Conservation (phyloP, 2,797 vertebrate species). For the Coendou prehensilis region DNA sequence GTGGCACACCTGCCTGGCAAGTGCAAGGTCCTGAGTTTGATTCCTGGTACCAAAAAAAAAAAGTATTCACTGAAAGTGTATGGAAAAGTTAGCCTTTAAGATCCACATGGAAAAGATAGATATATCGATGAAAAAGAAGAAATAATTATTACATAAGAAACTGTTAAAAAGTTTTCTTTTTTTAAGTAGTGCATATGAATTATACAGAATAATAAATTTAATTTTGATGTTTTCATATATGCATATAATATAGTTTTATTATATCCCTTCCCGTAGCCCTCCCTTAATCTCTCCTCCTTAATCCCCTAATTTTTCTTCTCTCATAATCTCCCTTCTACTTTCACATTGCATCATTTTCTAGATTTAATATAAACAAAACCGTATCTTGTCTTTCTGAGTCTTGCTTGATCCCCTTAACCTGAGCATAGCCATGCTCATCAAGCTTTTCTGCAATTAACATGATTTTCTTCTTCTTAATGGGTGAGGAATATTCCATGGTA, state of each 20-base stretch:
- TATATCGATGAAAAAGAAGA: not conserved
- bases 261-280: not conserved
- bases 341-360: not conserved
- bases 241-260: not conserved
- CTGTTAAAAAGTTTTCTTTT: not conserved
- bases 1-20: too few species aligned
- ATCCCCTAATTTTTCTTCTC: not conserved
- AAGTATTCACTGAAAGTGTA: not conserved
- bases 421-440: not conserved
- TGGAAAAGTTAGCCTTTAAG: not conserved
- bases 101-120: not conserved
- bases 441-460: not conserved
- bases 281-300: not conserved
- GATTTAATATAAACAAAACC: not conserved
- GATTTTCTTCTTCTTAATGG: not conserved
- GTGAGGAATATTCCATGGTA: not conserved
- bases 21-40: too few species aligned
- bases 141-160: not conserved
- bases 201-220: not conserved
- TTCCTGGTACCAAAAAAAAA: too few species aligned
- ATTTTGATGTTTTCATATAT: not conserved
- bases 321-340: not conserved
- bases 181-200: not conserved
- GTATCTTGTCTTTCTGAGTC: not conserved
- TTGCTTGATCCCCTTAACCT: not conserved